These are phyloP conservation scores for Pardosa pseudoannulata DNA, from an alignment of 2,888 invertebrate genomes.

Conservation along the genomic window DNA sequence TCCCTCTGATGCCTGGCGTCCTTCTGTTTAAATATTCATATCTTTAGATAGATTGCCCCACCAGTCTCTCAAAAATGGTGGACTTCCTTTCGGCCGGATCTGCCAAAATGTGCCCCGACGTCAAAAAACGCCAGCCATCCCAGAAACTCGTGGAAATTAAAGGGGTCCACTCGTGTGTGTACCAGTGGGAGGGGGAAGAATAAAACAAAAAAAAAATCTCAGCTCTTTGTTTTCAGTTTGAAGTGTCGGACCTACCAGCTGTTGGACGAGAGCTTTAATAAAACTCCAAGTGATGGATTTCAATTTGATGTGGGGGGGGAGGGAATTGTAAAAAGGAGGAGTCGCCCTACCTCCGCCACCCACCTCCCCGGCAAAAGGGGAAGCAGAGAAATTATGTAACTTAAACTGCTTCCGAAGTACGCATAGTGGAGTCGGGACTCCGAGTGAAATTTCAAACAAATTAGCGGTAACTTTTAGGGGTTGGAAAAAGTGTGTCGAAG, in stretches of 20 bases:
- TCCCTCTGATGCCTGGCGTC: neutral
- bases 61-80: neutral
- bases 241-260: slow-evolving; percentile 61
- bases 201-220: slow-evolving; percentile 22
- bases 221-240: slow-evolving; percentile 49
- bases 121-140: neutral
- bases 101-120: neutral
- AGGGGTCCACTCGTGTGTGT: slow-evolving; percentile 22
- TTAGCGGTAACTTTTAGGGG: slow-evolving; percentile 65
- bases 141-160: neutral
- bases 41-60: neutral
- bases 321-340: slow-evolving; percentile 65
- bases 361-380: slow-evolving; percentile 4
- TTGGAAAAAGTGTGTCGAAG: slow-evolving; percentile 24
- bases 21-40: slow-evolving; percentile 4
- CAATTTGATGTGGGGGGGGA: slow-evolving; percentile 70
- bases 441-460: slow-evolving; percentile 68
- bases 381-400: slow-evolving; percentile 56
- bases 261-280: slow-evolving; percentile 67
- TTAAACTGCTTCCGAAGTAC: slow-evolving; percentile 49
- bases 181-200: neutral
- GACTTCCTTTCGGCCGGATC: neutral
- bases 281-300: slow-evolving; percentile 72
- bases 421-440: slow-evolving; percentile 24
- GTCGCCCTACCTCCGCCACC: slow-evolving; percentile 11